phyloP scores from a whole-genome alignment of 2,797 vertebrate species.

The Darevskia mixta region DNA sequence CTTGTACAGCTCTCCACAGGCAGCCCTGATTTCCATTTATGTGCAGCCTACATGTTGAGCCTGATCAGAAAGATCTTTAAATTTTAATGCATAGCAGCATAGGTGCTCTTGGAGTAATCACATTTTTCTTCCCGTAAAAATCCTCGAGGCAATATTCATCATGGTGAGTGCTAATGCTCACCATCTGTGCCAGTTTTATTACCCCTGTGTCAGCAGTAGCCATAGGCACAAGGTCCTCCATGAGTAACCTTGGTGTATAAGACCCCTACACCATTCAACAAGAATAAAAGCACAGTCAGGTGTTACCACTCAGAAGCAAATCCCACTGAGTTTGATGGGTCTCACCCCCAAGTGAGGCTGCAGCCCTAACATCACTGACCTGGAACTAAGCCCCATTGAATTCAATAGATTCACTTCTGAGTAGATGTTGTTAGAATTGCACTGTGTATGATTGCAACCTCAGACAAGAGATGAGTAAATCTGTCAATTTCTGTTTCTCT shows the following conservation, averaged over 20 bases:
- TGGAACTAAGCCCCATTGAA: no score
- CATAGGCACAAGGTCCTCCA: background rate
- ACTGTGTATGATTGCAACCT: background rate
- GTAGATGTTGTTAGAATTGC: no score
- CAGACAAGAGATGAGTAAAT: no score
- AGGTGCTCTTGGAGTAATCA: background rate
- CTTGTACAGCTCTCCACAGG: background rate
- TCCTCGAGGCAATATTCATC: background rate
- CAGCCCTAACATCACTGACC: no score
- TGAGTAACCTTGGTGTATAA: background rate
- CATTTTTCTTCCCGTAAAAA: background rate
- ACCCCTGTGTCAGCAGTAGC: background rate
- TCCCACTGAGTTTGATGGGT: background rate
- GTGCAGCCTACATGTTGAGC: background rate
- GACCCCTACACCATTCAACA: background rate
- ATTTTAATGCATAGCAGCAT: slow-evolving; percentile 5
- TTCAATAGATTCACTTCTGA: no score
- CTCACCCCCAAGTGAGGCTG: background rate
- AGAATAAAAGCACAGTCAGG: background rate
- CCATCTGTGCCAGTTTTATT: background rate
- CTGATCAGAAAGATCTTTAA: slow-evolving; percentile 23
- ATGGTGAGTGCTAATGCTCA: background rate
- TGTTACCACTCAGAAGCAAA: background rate
- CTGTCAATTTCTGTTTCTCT: no score
- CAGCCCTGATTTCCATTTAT: background rate